Evolutionary conservation across 2,888 invertebrate species (phyloP), one percentile per base, ranked within the genome.

Genomic region (Eupeodes latifasciatus): DNA sequence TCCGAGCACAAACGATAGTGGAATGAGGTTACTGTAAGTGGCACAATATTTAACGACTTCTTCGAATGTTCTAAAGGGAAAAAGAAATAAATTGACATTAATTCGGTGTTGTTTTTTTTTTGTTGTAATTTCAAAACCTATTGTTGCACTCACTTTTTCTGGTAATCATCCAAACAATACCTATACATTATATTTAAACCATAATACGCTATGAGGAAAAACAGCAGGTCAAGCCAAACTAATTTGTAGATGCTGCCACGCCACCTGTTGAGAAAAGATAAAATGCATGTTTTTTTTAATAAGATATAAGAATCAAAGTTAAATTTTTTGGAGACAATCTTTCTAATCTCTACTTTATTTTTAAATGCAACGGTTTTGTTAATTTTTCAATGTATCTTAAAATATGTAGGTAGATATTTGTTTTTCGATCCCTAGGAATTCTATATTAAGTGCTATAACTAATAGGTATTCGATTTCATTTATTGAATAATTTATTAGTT

Each of bases 191-290:
- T 93, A 93, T 97, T 98, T 89, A 98, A 95, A 59, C 95, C 91
- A 92, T 98, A 97, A 93, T 98, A 98, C 77, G 96, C 93, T 51
- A 95, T 94, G 86, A 98, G 94, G 93, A 98, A 98, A 75, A 97
- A 95, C 44, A 97, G 92, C 76, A 98, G 95, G 93, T 98, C 98
- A 90, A 97, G 95, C 98, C 98, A 98, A 88, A 98, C 96, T 90
- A 98, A 94, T 94, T 98, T 98, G 95, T 98, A 98, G 91, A 98
- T 97, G 93, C 98, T 98, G 61, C 98, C 98, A 90, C 96, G 96
- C 98, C 98, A 98, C 95, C 98, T 98, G 94, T 89, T 95, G 95
- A 90, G 83, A 66, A 49, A 47, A 12, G 59, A 36, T 36, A 40
- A 40, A 40, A 40, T 40, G 40, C 6, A 40, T 27, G 27, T 27